Evolutionary conservation across 2,113 vertebrate genomes (phyloP), one percentile per base, ranked within the genome.

Genomic region (Embiotoca jacksoni): DNA sequence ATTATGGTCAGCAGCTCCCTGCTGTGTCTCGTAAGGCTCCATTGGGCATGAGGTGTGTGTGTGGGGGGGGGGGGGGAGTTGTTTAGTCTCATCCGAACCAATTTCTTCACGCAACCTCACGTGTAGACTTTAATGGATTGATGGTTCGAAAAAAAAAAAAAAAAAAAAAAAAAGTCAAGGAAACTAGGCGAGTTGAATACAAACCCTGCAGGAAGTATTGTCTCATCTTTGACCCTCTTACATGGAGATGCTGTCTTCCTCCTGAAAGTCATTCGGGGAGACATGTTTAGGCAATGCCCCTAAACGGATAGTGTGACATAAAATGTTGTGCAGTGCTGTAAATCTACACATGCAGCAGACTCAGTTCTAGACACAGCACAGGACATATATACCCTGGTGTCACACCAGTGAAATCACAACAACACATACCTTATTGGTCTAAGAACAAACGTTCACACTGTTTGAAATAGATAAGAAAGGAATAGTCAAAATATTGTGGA

Each of bases 21-120:
- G 69, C 79, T 74, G 84, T 32, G 67, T 79, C 78, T 88, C 39
- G 57, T 77, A 86, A 84, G 49, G 89, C 82, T 83, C 62, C 74
- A 69, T 59, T 75, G 77, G 86, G 72, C 61, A 44, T 16, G 30
- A 56, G 47, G 32, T 7, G 59, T 46, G 44, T 46, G 32, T 7
- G 59, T 46, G 44, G 3, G 61, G 65, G 23, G 31, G 7, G 32
- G 57, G 66, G 75, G 57, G 59, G 71, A 70, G 63, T 6, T 14
- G 55, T 30, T 23, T 16, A 3, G 37, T 69, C 49, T 64, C 50
- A 72, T 70, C 54, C n/a, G 33, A 7, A 84, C 56, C 70, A 58
- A 56, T 70, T 41, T 49, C 64, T 61, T 75, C 8, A 39, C 1
- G 44, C 56, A 46, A 33, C 46, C 63, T 68, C 53, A 62, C 2